These are phyloP conservation scores for Oscheius sp. DNA, from an alignment of 2,888 invertebrate species.

Conservation along the genomic window DNA sequence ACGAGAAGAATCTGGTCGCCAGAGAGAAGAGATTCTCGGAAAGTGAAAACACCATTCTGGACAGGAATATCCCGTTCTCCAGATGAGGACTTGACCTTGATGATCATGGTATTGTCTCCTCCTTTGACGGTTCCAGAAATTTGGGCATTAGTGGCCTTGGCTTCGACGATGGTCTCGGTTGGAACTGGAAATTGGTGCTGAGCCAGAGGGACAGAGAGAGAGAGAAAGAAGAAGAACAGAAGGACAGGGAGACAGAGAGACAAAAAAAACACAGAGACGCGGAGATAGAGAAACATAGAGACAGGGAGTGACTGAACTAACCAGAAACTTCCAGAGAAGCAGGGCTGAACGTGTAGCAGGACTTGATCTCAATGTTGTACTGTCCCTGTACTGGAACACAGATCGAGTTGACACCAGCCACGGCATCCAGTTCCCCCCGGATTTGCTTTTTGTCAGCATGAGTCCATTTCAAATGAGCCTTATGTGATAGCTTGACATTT, in stretches of 20 bases:
- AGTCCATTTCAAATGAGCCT: constrained; percentile 53
- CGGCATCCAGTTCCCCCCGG: constrained; percentile 42
- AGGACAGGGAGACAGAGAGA: background rate
- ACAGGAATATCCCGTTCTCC: constrained; percentile 50
- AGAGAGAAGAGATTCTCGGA: constrained; percentile 48
- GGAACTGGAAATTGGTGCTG: constrained; percentile 28
- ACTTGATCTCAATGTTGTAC: constrained; percentile 48
- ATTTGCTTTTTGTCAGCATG: constrained; percentile 49
- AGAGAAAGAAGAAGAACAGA: constrained; percentile 23
- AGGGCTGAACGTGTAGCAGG: constrained; percentile 52
- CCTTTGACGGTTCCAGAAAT: constrained; percentile 41
- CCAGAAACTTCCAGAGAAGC: constrained; percentile 44
- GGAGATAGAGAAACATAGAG: background rate
- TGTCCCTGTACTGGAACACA: constrained; percentile 55
- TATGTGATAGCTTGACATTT: constrained; percentile 74
- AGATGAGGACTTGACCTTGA: constrained; percentile 39
- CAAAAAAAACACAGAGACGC: constrained; percentile 1
- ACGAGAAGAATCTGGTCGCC: constrained; percentile 43
- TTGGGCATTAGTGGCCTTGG: constrained; percentile 41
- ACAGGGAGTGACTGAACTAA: constrained; percentile 34
- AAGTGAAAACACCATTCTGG: constrained; percentile 50
- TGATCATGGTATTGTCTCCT: constrained; percentile 17
- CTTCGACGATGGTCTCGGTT: constrained; percentile 18
- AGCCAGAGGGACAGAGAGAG: background rate
- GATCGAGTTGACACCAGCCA: constrained; percentile 44